These are phyloP conservation scores for Stenchaetothrips biformis DNA, from an alignment of 2,888 invertebrate species.

Conservation along the genomic window DNA sequence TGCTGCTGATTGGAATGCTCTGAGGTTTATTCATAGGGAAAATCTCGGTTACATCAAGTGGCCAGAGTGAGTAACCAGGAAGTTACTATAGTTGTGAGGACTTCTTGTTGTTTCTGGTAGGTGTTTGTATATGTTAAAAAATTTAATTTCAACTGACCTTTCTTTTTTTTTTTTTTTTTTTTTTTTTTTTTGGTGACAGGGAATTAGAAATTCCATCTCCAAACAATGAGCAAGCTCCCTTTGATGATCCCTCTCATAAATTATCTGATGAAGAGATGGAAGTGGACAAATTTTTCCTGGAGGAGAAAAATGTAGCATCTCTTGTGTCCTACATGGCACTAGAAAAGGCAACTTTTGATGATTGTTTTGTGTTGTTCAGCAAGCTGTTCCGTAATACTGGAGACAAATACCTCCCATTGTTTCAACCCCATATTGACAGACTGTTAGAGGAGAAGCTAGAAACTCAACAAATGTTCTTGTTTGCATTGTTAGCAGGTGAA, in stretches of 20 bases:
- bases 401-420: conserved; percentile 55
- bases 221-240: conserved; percentile 57
- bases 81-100: background rate
- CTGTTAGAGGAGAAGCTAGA: conserved; percentile 66
- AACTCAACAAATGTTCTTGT: conserved; percentile 73
- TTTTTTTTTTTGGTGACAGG: conserved; percentile 43
- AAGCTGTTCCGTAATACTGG: conserved; percentile 74
- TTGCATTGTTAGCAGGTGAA: conserved; percentile 66
- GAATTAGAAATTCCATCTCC: conserved; percentile 62
- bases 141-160: background rate
- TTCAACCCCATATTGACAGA: conserved; percentile 60
- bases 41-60: conserved; percentile 55
- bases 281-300: conserved; percentile 62
- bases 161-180: too few relatives aligned
- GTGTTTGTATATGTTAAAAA: too few relatives aligned
- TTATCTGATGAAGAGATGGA: conserved; percentile 61
- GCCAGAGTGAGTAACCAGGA: conserved; percentile 45
- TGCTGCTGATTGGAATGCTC: conserved; percentile 68
- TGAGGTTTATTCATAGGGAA: conserved; percentile 63
- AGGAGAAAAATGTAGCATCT: conserved; percentile 61
- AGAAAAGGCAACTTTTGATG: conserved; percentile 52
- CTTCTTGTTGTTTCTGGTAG: too few relatives aligned
- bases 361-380: background rate
- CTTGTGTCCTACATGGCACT: conserved; percentile 68
- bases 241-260: conserved; percentile 52